A percentile compares a stretch with the other conserved stretches of the same genome.
phyloP scores from a whole-genome alignment of 2,888 invertebrate species.

The Eupithecia tripunctaria region DNA sequence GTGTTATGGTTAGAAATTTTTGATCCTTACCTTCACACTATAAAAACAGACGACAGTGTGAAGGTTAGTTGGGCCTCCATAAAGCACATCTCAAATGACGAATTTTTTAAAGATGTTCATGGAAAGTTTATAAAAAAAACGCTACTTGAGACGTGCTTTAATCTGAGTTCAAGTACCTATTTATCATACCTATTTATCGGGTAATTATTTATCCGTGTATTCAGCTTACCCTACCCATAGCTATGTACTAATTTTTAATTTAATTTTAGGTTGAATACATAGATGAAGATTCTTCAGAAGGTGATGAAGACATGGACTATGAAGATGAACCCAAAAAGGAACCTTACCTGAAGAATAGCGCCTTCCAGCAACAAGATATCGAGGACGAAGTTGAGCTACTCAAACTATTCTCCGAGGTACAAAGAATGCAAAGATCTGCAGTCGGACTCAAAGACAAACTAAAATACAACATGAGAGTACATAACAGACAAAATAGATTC shows the following conservation, averaged over 20 bases:
- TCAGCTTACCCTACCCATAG: too few relatives aligned
- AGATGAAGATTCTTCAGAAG: slow-evolving; percentile 75
- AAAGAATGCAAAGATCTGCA: slow-evolving; percentile 71
- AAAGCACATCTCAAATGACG: too few relatives aligned
- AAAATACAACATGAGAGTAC: slow-evolving; percentile 68
- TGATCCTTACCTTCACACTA: too few relatives aligned
- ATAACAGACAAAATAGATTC: slow-evolving; percentile 69
- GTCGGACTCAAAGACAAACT: slow-evolving; percentile 69
- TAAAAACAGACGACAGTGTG: too few relatives aligned
- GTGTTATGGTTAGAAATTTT: too few relatives aligned
- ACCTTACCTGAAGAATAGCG: slow-evolving; percentile 15
- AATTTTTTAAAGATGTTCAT: too few relatives aligned
- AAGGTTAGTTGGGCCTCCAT: too few relatives aligned
- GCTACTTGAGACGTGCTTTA: too few relatives aligned
- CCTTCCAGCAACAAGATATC: slow-evolving; percentile 30
- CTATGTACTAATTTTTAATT: background rate
- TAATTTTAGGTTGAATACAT: slow-evolving; percentile 77
- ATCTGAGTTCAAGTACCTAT: too few relatives aligned
- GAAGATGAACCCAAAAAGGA: slow-evolving; percentile 53
- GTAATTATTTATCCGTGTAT: background rate
- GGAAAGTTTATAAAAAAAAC: too few relatives aligned
- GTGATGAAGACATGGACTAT: slow-evolving; percentile 64
- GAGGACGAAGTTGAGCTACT: slow-evolving; percentile 57
- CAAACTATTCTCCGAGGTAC: slow-evolving; percentile 75
- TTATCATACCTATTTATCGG: too few relatives aligned